Conservation (phyloP, 30 jellyfish, hydroid and myxozoan genomes). For the Aurelia coerulea region DNA sequence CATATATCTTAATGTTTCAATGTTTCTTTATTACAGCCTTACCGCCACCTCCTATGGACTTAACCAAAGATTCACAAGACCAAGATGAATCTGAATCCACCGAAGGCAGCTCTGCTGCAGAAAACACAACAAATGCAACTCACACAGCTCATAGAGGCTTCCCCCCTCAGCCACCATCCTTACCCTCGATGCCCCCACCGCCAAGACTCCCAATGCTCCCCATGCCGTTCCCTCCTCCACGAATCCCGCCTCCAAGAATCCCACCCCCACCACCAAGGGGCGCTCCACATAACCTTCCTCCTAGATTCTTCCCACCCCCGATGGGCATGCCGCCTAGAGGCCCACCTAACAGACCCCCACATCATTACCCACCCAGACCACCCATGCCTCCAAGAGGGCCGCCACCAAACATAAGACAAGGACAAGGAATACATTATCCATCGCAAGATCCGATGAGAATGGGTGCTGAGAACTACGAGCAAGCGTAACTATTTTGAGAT, state of each 20-base stretch:
- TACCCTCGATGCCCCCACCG: constrained; percentile 65
- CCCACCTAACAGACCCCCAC: constrained; percentile 67
- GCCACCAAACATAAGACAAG: not conserved
- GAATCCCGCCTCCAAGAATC: constrained; percentile 52
- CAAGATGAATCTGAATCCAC: constrained; percentile 1
- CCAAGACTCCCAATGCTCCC: constrained; percentile 58
- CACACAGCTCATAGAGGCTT: not conserved
- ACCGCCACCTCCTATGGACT: constrained; percentile 73
- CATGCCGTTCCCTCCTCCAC: constrained; percentile 49
- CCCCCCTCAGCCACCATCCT: constrained; percentile 46
- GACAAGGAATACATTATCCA: constrained; percentile 90
- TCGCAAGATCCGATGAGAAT: constrained; percentile 97
- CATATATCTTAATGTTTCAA: not conserved
- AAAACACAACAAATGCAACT: too few species aligned
- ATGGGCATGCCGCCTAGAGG: constrained; percentile 74
- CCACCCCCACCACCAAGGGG: constrained; percentile 84
- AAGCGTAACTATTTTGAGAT: too few species aligned
- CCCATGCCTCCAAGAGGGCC: constrained; percentile 74
- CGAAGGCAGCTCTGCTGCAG: not conserved
- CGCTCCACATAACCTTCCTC: constrained; percentile 55
- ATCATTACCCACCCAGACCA: constrained; percentile 49
- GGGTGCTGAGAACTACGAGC: constrained; percentile 72
- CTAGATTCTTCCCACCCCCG: constrained; percentile 59
- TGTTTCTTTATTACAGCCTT: constrained; percentile 47
- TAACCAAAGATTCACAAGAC: constrained; percentile 10